Conservation (phyloP, 2,113 vertebrate species). For the Myiozetetes cayanensis region DNA sequence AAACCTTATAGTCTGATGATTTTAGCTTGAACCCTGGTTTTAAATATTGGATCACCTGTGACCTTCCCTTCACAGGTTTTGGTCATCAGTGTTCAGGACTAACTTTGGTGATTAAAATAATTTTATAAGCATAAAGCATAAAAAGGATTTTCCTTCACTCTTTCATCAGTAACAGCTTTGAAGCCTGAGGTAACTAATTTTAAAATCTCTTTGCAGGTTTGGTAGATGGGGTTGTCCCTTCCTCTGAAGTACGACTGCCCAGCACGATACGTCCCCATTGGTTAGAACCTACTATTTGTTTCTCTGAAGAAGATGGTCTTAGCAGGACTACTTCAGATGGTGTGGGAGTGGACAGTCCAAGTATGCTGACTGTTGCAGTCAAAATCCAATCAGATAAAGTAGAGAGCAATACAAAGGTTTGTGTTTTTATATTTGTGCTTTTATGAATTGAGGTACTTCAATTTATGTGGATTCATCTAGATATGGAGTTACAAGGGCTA, state of each 20-base stretch:
- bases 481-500: not conserved
- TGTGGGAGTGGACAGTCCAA: constrained; percentile 83
- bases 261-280: constrained; percentile 87
- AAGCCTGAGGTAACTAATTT: not conserved
- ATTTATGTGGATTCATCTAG: not conserved
- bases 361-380: constrained; percentile 92
- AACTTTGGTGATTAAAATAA: not conserved
- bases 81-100: not conserved
- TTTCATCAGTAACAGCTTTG: not conserved
- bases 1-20: not conserved
- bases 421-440: not conserved
- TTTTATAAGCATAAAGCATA: not conserved
- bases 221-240: constrained; percentile 78
- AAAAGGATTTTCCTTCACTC: not conserved
- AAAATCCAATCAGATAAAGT: constrained; percentile 89
- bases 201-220: constrained; percentile 71
- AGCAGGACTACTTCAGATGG: constrained; percentile 81
- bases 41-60: not conserved
- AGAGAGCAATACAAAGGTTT: constrained; percentile 91
- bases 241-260: constrained; percentile 83
- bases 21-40: not conserved
- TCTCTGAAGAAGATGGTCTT: constrained; percentile 83
- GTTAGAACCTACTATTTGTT: constrained; percentile 92
- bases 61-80: not conserved
- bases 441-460: not conserved